A percentile compares a stretch with the other conserved stretches of the same genome.
Evolutionary conservation across 2,888 invertebrate genomes (phyloP).

Genomic region (Papilio demoleus): DNA sequence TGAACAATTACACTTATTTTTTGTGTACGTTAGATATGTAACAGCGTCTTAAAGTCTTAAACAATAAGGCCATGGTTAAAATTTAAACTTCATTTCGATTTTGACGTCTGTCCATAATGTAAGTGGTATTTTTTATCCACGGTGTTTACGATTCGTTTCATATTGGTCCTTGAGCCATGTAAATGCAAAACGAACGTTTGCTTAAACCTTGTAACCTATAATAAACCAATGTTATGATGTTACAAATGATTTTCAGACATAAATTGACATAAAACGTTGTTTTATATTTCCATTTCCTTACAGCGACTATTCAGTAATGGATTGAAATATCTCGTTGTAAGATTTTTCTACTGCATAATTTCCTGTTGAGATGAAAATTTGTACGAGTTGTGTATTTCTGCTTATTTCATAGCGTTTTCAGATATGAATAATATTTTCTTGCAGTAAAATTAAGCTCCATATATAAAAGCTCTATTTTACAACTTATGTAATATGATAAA

Average conservation of each 20-base stretch:
- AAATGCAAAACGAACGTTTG: too few species aligned
- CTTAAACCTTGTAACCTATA: too few species aligned
- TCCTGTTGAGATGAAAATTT: constrained; percentile 18
- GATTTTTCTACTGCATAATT: constrained; percentile 16
- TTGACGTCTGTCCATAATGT: too few species aligned
- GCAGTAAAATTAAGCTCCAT: too few species aligned
- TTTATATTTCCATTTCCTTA: constrained; percentile 12
- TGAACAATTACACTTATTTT: too few species aligned
- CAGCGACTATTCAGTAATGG: not conserved
- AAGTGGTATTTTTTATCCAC: too few species aligned
- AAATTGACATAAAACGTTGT: not conserved
- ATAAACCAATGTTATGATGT: not conserved
- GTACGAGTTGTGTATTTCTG: constrained; percentile 11
- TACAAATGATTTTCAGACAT: not conserved
- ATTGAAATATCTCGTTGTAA: constrained; percentile 18
- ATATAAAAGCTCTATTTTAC: not conserved
- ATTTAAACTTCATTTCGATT: too few species aligned
- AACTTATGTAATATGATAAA: not conserved
- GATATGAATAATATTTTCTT: constrained; percentile 14
- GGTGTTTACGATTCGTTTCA: too few species aligned
- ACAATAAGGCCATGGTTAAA: too few species aligned
- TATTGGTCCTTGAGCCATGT: too few species aligned
- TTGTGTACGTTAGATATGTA: too few species aligned
- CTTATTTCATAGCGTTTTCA: constrained; percentile 5
- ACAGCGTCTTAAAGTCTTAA: too few species aligned